A percentile compares a stretch with the other conserved stretches of the same genome.
Conservation (phyloP, 2,113 vertebrate genomes). For the Aspiorhynchus laticeps region DNA sequence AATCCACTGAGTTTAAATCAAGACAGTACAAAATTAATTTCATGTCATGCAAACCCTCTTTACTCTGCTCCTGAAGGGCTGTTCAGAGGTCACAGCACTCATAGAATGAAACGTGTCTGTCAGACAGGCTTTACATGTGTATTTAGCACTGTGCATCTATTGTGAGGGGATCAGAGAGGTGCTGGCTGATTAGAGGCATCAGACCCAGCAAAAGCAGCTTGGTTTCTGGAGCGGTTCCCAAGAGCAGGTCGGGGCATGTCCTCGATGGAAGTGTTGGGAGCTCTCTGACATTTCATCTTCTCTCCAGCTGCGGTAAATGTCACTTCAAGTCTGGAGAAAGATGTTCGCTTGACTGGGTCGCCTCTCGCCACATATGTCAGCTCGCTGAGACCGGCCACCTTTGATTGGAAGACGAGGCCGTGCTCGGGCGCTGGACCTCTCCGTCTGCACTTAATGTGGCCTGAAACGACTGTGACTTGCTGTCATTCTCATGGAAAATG, state of each 20-base stretch:
- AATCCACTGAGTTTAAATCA: background rate
- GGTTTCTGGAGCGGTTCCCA: background rate
- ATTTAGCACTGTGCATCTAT: background rate
- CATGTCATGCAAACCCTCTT: background rate
- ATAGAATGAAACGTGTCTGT: background rate
- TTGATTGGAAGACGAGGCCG: conserved; percentile 35
- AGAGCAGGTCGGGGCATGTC: background rate
- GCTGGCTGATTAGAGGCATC: background rate
- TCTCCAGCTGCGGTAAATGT: conserved; percentile 57
- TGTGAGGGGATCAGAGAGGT: background rate
- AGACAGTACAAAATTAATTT: background rate
- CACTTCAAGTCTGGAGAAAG: conserved; percentile 52
- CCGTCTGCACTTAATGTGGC: conserved; percentile 17
- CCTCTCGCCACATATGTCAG: conserved; percentile 51
- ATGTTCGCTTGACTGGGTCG: conserved; percentile 46
- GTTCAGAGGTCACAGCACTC: background rate
- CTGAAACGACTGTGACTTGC: conserved; percentile 19
- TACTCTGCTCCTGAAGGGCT: background rate
- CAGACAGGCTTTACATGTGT: background rate
- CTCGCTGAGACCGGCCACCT: conserved; percentile 30
- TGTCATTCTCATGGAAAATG: background rate
- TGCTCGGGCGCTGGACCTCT: background rate
- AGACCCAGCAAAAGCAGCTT: no score
- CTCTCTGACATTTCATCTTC: conserved; percentile 53
- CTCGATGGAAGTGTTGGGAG: background rate